Base-by-base conservation (phyloP, 2,888 invertebrate species). In the Isoperla grammatica region DNA sequence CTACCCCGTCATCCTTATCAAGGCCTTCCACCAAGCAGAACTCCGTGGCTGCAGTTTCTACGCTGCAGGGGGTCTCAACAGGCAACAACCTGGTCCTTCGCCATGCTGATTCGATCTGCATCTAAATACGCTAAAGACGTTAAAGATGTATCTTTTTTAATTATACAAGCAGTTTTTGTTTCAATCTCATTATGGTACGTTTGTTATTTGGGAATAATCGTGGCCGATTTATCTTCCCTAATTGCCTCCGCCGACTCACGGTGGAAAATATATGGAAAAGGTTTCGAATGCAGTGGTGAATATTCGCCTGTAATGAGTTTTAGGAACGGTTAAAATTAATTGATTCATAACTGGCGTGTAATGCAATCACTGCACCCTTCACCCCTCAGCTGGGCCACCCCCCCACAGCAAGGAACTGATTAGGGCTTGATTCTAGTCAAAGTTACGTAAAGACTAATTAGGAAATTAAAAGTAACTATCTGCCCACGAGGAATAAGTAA, bases 101-200 rank as follows among this genome's bases (percentile, higher is more conserved):
- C 29, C 29, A 29, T 29, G 29, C 29, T 29, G 29, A 29, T 29
- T 29, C 29, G 29, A 29, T 29, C 29, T 29, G 29, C 29, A 29
- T 29, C 29, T 29, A 29, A 48, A 48, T 12, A 17, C 12, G 22
- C 17, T 48, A 19, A 48, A 48, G 48, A 48, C 48, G 22, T 48
- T 17, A 8, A 17, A 48, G n/a, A 17, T 22, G 19, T 29, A 8
- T 29, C 29, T 29, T 4, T 8, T 29, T 29, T 29, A 29, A 29
- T 29, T 29, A 29, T 29, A 29, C 29, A 29, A 29, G 29, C 29
- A 6, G 29, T 29, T 29, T 29, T 29, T 29, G 29, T 29, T 29
- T 29, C 29, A 29, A 29, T 29, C 29, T 29, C 29, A 15, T 40
- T 40, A 12, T 40, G n/a, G 40, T 13, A 13, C 40, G 15, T 13